Percentiles rank a stretch among this genome's conserved stretches.
These are phyloP conservation scores for Macaria liturata DNA, from an alignment of 2,888 invertebrate species.

Conservation along the genomic window DNA sequence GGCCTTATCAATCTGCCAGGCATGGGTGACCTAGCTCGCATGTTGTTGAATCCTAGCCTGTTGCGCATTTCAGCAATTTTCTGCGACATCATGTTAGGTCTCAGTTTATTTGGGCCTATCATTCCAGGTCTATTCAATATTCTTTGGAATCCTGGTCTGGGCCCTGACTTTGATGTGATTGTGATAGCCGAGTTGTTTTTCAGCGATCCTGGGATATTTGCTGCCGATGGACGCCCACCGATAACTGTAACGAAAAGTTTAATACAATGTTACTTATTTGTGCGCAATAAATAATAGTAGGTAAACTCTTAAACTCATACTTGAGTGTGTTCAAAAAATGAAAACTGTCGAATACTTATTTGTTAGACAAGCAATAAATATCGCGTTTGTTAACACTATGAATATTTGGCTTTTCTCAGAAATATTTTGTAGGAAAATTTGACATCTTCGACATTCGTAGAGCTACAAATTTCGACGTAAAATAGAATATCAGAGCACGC, in stretches of 20 bases:
- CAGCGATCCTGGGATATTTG: conserved; percentile 75
- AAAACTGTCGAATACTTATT: no score
- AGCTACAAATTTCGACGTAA: no score
- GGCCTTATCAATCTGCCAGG: conserved; percentile 62
- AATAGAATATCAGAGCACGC: no score
- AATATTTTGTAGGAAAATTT: no score
- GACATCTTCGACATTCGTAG: no score
- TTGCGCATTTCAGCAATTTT: conserved; percentile 71
- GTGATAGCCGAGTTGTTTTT: conserved; percentile 85
- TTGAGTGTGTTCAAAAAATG: no score
- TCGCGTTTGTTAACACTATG: no score
- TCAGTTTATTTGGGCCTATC: conserved; percentile 62
- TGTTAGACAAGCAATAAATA: no score
- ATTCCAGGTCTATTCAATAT: conserved; percentile 62
- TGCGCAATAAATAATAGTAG: no score
- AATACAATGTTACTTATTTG: no score
- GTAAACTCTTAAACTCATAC: no score
- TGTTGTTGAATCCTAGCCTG: conserved; percentile 58
- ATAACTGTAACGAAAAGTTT: conserved; percentile 55
- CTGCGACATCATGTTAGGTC: conserved; percentile 62
- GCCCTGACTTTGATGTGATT: conserved; percentile 78
- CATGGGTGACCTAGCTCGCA: conserved; percentile 62
- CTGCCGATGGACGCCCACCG: conserved; percentile 61
- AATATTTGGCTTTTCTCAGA: no score
- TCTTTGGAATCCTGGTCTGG: conserved; percentile 65